Evolutionary conservation across 2,797 vertebrate species (phyloP).

Genomic region (Parauchenoglanis ngamensis): DNA sequence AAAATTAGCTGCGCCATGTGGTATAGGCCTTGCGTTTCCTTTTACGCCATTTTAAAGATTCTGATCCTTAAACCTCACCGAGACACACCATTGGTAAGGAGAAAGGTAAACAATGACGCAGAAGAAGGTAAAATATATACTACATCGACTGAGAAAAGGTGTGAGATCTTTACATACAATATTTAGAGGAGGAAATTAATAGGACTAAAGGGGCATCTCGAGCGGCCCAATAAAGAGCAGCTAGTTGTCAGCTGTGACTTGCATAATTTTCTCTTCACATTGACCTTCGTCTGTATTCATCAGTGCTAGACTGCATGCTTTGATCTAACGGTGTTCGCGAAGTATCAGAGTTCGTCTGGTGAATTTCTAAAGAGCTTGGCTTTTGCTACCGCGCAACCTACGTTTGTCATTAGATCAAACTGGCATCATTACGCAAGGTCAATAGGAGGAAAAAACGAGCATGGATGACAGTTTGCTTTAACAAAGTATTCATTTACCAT

Average conservation of each 20-base stretch:
- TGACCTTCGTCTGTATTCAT: constrained; percentile 71
- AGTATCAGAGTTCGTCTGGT: constrained; percentile 43
- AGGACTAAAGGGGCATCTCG: neutral
- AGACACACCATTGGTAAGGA: too few species aligned
- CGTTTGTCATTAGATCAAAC: neutral
- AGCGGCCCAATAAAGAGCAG: constrained; percentile 55
- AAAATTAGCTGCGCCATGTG: neutral
- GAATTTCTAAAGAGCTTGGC: constrained; percentile 65
- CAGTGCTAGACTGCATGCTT: constrained; percentile 65
- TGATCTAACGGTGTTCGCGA: constrained; percentile 73
- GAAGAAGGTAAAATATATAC: neutral
- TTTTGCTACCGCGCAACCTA: constrained; percentile 55
- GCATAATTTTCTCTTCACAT: constrained; percentile 72
- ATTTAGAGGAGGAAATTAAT: neutral
- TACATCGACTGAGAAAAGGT: neutral
- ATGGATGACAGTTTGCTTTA: constrained; percentile 64
- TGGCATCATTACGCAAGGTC: neutral
- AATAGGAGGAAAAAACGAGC: neutral
- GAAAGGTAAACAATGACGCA: neutral
- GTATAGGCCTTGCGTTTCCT: neutral
- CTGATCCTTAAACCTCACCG: neutral
- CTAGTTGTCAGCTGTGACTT: constrained; percentile 71
- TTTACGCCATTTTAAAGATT: neutral
- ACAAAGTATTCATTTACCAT: constrained; percentile 68
- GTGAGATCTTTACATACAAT: neutral